Percentiles rank a stretch among this genome's conserved stretches.
phyloP scores from a whole-genome alignment of 2,113 vertebrate genomes.

The Seriola aureovittata region DNA sequence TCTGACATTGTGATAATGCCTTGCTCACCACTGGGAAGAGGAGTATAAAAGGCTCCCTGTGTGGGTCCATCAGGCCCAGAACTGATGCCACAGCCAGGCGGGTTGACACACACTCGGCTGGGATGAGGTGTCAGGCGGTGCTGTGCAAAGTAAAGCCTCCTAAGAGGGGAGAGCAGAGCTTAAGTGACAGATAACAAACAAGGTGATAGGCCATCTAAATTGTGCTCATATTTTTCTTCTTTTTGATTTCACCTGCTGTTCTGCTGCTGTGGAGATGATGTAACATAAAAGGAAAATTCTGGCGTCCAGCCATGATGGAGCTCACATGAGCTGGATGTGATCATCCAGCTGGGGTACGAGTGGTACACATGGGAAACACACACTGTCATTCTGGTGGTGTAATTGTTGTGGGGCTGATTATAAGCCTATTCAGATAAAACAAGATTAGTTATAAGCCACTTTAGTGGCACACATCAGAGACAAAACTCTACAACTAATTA shows the following conservation, averaged over 20 bases:
- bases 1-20: background rate
- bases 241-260: constrained; percentile 87
- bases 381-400: constrained; percentile 96
- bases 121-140: constrained; percentile 91
- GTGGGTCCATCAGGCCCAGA: constrained; percentile 90
- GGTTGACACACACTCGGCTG: constrained; percentile 89
- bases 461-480: constrained; percentile 1
- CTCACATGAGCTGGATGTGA: constrained; percentile 92
- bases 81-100: constrained; percentile 91
- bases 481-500: constrained; percentile 14
- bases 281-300: constrained; percentile 96
- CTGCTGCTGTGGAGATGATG: constrained; percentile 87
- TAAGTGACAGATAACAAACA: constrained; percentile 30
- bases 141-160: constrained; percentile 94
- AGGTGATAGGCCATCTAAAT: background rate
- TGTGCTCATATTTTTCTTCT: background rate
- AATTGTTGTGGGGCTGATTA: constrained; percentile 93
- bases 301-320: constrained; percentile 90
- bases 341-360: constrained; percentile 95
- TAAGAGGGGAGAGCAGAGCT: constrained; percentile 68
- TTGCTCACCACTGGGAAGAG: constrained; percentile 87
- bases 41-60: constrained; percentile 91
- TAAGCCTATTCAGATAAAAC: constrained; percentile 88
- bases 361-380: constrained; percentile 95
- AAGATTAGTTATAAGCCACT: constrained; percentile 50